A percentile compares a stretch with the other conserved stretches of the same genome.
These are phyloP conservation scores for Diorhabda carinulata DNA, from an alignment of 1,140 invertebrate genomes.

Conservation along the genomic window DNA sequence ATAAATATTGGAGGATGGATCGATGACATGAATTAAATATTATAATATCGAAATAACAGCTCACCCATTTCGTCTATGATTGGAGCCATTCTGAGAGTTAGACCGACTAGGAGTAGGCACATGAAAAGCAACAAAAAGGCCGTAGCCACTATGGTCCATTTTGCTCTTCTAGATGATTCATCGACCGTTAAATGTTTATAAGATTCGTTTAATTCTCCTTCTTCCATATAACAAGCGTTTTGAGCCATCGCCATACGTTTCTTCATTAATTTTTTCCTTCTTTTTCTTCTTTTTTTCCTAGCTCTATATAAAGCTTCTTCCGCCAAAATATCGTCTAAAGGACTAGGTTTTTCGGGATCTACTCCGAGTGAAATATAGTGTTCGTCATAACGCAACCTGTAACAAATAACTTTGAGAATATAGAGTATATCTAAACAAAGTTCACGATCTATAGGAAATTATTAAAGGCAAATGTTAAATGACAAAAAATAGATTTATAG, in stretches of 20 bases:
- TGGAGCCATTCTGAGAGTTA: slow-evolving; percentile 83
- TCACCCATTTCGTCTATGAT: slow-evolving; percentile 91
- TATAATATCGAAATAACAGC: slow-evolving; percentile 35
- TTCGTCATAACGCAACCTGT: slow-evolving; percentile 51
- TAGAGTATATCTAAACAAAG: too few species aligned
- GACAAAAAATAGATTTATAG: too few species aligned
- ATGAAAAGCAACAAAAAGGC: slow-evolving; percentile 79
- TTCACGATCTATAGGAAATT: too few species aligned
- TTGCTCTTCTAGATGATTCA: slow-evolving; percentile 73
- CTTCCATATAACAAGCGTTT: slow-evolving; percentile 27
- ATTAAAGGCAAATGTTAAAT: too few species aligned
- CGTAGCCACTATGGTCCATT: slow-evolving; percentile 84
- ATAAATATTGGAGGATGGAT: background rate
- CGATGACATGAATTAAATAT: background rate
- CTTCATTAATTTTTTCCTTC: slow-evolving; percentile 42
- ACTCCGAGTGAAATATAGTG: slow-evolving; percentile 54
- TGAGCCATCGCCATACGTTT: slow-evolving; percentile 26
- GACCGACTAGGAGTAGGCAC: slow-evolving; percentile 81
- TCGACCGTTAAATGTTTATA: slow-evolving; percentile 64
- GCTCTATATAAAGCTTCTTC: slow-evolving; percentile 40
- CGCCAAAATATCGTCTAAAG: slow-evolving; percentile 46
- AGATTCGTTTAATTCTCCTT: slow-evolving; percentile 16
- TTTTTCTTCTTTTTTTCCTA: slow-evolving; percentile 42
- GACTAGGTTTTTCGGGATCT: slow-evolving; percentile 49
- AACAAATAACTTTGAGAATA: slow-evolving; percentile 16